These are phyloP conservation scores for Naso thynnoides DNA, from an alignment of 2,797 vertebrate species.

Conservation along the genomic window DNA sequence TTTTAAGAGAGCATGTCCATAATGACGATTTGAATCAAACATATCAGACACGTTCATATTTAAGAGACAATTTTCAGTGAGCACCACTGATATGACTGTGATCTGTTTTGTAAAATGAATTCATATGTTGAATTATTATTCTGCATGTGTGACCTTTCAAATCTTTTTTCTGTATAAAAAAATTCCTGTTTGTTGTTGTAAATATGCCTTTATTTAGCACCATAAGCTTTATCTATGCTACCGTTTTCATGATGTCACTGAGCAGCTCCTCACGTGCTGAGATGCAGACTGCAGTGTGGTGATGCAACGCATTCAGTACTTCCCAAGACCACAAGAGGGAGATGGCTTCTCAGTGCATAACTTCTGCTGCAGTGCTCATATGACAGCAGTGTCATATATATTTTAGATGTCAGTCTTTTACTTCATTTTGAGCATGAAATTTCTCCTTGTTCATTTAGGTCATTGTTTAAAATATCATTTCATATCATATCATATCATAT, in stretches of 20 bases:
- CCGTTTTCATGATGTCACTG: neutral
- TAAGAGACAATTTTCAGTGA: neutral
- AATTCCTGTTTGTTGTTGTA: neutral
- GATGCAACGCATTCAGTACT: neutral
- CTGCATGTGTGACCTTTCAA: neutral
- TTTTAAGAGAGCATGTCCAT: no score
- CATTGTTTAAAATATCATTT: neutral
- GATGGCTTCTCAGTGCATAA: neutral
- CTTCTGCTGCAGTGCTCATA: neutral
- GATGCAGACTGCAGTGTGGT: neutral
- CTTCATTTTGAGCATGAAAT: no score
- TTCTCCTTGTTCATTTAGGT: neutral
- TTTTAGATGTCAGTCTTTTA: neutral
- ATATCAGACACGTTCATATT: no score
- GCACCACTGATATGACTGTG: neutral
- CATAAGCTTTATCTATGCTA: neutral
- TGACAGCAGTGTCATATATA: no score
- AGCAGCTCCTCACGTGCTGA: neutral
- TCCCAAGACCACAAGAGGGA: slow-evolving; percentile 59
- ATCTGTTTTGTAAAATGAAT: neutral
- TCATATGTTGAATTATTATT: neutral
- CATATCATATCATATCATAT: no score
- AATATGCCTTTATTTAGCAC: neutral
- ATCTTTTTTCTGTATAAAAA: no score
- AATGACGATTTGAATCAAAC: no score